Evolutionary conservation across 1,140 invertebrate species (phyloP).

Genomic region (Potamilus streckersoni): DNA sequence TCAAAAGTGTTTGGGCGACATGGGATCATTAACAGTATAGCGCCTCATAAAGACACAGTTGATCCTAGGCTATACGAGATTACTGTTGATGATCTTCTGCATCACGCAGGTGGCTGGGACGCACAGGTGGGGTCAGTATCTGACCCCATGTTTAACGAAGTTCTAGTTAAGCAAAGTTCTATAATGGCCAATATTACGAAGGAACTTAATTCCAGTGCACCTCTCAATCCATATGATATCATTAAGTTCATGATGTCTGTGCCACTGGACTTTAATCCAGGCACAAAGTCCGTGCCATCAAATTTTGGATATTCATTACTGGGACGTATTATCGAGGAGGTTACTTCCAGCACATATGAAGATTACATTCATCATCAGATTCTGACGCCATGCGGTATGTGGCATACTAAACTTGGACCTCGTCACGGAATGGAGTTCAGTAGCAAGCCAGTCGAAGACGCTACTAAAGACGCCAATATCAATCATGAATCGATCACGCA

Average conservation of each 20-base stretch:
- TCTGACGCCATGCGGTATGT: slow-evolving; percentile 62
- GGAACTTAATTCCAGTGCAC: slow-evolving; percentile 35
- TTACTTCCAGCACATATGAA: slow-evolving; percentile 50
- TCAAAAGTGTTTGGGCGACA: slow-evolving; percentile 52
- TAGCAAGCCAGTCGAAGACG: slow-evolving; percentile 15
- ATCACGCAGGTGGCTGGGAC: slow-evolving; percentile 61
- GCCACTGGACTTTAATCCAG: slow-evolving; percentile 53
- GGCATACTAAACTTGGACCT: slow-evolving; percentile 55
- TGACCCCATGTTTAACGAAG: slow-evolving; percentile 56
- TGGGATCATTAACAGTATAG: slow-evolving; percentile 44
- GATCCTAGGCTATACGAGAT: slow-evolving; percentile 54
- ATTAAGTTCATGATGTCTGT: slow-evolving; percentile 54
- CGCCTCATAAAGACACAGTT: slow-evolving; percentile 27
- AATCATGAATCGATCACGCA: slow-evolving; percentile 33
- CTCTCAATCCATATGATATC: slow-evolving; percentile 34
- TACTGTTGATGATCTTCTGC: slow-evolving; percentile 58
- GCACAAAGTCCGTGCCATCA: slow-evolving; percentile 57
- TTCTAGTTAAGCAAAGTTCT: slow-evolving; percentile 34
- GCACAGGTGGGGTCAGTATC: slow-evolving; percentile 40
- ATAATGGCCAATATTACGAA: slow-evolving; percentile 50
- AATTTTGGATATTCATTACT: slow-evolving; percentile 65
- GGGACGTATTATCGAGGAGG: slow-evolving; percentile 63
- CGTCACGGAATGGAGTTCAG: slow-evolving; percentile 23
- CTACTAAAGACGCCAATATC: slow-evolving; percentile 16
- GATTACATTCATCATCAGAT: slow-evolving; percentile 56